Conservation (phyloP, 2,888 invertebrate species). For the Sesia apiformis region DNA sequence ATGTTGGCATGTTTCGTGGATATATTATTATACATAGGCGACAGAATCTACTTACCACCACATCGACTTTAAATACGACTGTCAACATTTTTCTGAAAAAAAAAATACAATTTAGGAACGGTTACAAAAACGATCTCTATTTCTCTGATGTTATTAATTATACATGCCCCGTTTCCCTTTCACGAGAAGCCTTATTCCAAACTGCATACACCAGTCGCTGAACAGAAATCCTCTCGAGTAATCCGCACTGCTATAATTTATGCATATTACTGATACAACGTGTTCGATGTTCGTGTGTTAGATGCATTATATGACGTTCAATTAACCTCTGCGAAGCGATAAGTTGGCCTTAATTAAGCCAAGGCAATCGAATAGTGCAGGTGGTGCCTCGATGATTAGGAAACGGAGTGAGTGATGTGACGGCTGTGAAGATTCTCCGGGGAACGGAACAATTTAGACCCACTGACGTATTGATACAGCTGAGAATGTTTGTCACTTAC, state of each 20-base stretch:
- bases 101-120: no score
- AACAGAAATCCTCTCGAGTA: no score
- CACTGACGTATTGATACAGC: not conserved
- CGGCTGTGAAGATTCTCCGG: not conserved
- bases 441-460: not conserved
- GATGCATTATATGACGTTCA: not conserved
- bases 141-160: no score
- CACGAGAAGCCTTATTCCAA: no score
- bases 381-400: not conserved
- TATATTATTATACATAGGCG: no score
- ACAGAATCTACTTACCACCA: no score
- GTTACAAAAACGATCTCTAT: no score
- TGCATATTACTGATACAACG: not conserved
- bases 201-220: no score
- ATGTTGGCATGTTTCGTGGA: no score
- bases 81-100: no score
- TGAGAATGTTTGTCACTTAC: not conserved
- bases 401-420: not conserved
- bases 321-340: conserved; percentile 6
- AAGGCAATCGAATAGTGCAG: conserved; percentile 18
- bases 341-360: conserved; percentile 20
- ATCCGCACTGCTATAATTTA: not conserved
- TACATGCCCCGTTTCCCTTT: no score
- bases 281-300: not conserved
- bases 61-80: no score